These are phyloP conservation scores for Stegodyphus mimosarum DNA, from an alignment of 1,140 invertebrate species.

Conservation along the genomic window DNA sequence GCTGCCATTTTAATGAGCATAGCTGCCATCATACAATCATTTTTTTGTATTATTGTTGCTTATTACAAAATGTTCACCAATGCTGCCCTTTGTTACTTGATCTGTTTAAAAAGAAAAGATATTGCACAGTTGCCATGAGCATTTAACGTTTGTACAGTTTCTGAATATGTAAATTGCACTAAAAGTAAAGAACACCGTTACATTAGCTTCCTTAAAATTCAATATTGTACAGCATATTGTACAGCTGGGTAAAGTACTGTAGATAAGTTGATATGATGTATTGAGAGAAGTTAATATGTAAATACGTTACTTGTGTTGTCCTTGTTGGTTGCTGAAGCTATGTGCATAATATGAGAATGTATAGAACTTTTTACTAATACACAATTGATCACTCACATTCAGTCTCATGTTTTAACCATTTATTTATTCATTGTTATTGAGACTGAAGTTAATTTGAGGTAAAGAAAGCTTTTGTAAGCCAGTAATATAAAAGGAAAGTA, in stretches of 20 bases:
- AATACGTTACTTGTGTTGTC: conserved; percentile 18
- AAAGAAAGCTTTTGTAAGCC: not conserved
- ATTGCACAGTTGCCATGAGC: conserved; percentile 38
- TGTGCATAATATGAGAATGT: conserved; percentile 42
- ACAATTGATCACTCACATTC: not conserved
- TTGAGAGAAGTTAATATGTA: conserved; percentile 44
- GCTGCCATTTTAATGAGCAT: not conserved
- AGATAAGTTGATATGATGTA: conserved; percentile 24
- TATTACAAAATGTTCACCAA: conserved; percentile 15
- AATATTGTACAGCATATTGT: conserved; percentile 36
- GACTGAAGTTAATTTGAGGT: not conserved
- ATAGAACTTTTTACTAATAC: not conserved
- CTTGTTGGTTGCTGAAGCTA: conserved; percentile 19
- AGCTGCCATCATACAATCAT: not conserved
- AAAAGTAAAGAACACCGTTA: not conserved
- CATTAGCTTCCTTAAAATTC: conserved; percentile 17
- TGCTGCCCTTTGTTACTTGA: conserved; percentile 4
- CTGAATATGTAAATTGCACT: conserved; percentile 47
- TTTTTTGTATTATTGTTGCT: not conserved
- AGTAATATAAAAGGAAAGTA: not conserved
- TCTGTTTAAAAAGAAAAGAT: not conserved
- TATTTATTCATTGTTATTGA: not conserved
- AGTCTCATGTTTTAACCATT: not conserved
- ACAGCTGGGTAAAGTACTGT: conserved; percentile 23
- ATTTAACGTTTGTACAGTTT: conserved; percentile 56